Conservation (phyloP, 2,888 invertebrate species). For the Conistra vaccinii region DNA sequence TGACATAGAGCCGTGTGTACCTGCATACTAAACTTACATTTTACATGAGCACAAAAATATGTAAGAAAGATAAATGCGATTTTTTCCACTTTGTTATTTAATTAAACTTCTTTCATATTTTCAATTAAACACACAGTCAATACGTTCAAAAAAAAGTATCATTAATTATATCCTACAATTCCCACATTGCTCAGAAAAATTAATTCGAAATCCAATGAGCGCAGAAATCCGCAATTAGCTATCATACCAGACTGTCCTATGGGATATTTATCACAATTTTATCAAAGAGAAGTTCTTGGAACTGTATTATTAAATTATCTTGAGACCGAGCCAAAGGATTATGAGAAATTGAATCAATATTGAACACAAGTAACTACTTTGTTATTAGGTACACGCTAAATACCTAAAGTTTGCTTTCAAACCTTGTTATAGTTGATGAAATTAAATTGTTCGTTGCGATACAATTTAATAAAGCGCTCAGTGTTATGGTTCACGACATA, state of each 20-base stretch:
- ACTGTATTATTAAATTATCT: slow-evolving; percentile 44
- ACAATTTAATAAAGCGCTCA: slow-evolving; percentile 46
- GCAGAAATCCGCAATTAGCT: slow-evolving; percentile 16
- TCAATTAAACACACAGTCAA: background rate
- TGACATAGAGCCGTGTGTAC: too few species aligned
- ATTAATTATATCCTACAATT: background rate
- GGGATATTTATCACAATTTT: slow-evolving; percentile 31
- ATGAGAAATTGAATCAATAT: slow-evolving; percentile 49
- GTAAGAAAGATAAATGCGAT: background rate
- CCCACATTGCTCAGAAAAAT: background rate
- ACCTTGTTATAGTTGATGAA: slow-evolving; percentile 49
- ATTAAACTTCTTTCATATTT: background rate
- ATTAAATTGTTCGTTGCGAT: slow-evolving; percentile 52
- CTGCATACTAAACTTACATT: background rate
- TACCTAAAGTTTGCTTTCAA: slow-evolving; percentile 46
- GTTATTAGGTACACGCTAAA: slow-evolving; percentile 41
- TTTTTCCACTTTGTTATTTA: background rate
- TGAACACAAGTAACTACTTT: slow-evolving; percentile 47
- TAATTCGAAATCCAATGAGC: background rate
- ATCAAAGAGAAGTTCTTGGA: slow-evolving; percentile 41
- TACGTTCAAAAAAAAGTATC: background rate
- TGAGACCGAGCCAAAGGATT: slow-evolving; percentile 42
- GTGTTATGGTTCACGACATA: slow-evolving; percentile 29
- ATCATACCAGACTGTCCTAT: slow-evolving; percentile 4
- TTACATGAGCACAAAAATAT: background rate